Percentiles rank a stretch among this genome's conserved stretches.
Evolutionary conservation across 2,888 invertebrate species (phyloP).

Genomic region (Dilophus febrilis): DNA sequence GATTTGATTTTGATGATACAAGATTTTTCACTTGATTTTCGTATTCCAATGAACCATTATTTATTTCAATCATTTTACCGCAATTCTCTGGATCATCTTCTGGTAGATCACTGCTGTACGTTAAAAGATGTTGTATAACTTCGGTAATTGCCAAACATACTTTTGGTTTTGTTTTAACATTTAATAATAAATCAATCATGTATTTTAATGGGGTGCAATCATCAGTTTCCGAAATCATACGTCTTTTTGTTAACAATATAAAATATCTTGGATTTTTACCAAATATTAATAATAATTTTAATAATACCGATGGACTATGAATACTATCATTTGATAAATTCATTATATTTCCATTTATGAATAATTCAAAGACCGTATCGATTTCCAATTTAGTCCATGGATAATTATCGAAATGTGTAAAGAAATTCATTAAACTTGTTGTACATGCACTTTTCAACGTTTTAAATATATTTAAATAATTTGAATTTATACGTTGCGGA

Average conservation of each 20-base stretch:
- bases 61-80: conserved; percentile 25
- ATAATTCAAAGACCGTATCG: conserved; percentile 54
- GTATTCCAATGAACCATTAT: conserved; percentile 23
- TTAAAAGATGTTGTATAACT: conserved; percentile 57
- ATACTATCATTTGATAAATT: conserved; percentile 66
- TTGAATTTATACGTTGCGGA: conserved; percentile 29
- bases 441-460: conserved; percentile 46
- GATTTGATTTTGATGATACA: conserved; percentile 9
- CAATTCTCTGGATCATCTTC: conserved; percentile 34
- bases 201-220: conserved; percentile 42
- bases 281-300: conserved; percentile 68
- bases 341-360: conserved; percentile 63
- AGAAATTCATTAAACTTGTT: conserved; percentile 50
- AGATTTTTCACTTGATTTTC: background rate
- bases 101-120: conserved; percentile 21
- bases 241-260: conserved; percentile 44
- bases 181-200: conserved; percentile 52
- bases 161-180: conserved; percentile 42
- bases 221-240: conserved; percentile 18
- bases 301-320: conserved; percentile 62
- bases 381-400: conserved; percentile 53
- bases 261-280: conserved; percentile 65
- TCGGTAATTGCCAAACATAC: conserved; percentile 55
- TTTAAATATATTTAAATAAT: conserved; percentile 45
- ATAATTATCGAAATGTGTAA: conserved; percentile 62